These are phyloP conservation scores for Lepidocyrtoides sp. DNA, from an alignment of 2,888 invertebrate genomes.

Conservation along the genomic window DNA sequence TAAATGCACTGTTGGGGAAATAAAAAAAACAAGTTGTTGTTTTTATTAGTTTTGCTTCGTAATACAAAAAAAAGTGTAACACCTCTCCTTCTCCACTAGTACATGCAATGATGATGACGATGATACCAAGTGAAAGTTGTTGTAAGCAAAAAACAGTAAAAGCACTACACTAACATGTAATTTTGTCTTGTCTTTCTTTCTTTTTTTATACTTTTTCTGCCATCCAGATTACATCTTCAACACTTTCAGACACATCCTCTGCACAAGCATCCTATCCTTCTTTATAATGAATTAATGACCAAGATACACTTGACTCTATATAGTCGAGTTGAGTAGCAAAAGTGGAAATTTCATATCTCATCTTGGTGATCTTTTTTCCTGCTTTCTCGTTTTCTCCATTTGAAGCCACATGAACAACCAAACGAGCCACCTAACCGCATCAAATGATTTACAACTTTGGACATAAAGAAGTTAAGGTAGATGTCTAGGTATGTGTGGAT, in stretches of 20 bases:
- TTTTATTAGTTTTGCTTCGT: constrained; percentile 58
- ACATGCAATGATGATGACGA: constrained; percentile 15
- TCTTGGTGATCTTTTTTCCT: constrained; percentile 48
- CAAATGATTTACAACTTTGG: constrained; percentile 78
- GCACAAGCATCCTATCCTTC: not conserved
- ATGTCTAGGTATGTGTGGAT: constrained; percentile 13
- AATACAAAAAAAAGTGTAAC: constrained; percentile 35
- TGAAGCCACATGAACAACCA: constrained; percentile 56
- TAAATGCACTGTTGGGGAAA: constrained; percentile 93
- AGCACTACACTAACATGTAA: not conserved
- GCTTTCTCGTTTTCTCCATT: constrained; percentile 4
- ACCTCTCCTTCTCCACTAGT: not conserved
- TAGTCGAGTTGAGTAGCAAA: constrained; percentile 22
- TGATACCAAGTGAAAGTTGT: constrained; percentile 49
- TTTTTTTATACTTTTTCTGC: not conserved
- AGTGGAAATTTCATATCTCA: constrained; percentile 70
- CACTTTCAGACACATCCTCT: not conserved
- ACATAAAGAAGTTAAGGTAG: constrained; percentile 65
- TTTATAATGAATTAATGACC: constrained; percentile 76
- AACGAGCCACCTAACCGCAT: constrained; percentile 66
- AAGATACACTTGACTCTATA: not conserved
- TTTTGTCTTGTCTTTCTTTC: not conserved
- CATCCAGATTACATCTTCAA: constrained; percentile 32
- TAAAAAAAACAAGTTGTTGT: constrained; percentile 55
- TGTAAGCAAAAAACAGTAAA: constrained; percentile 35